Evolutionary conservation across 2,888 invertebrate species (phyloP).

Genomic region (Phortica magna): DNA sequence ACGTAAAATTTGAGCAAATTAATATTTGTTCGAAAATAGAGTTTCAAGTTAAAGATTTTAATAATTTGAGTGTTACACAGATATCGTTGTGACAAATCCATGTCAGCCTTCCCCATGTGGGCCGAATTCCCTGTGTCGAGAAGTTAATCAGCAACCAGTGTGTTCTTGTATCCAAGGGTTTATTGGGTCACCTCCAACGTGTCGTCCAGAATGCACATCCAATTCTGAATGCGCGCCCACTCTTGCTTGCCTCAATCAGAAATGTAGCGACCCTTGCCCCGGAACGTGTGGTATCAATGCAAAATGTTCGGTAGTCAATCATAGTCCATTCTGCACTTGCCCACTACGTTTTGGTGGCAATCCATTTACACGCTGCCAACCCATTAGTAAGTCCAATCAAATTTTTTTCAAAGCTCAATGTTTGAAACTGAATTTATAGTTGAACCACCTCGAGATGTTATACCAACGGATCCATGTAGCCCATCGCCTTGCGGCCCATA

Average conservation of each 20-base stretch:
- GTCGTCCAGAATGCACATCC: conserved; percentile 87
- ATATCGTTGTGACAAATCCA: conserved; percentile 80
- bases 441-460: conserved; percentile 78
- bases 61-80: conserved; percentile 50
- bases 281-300: conserved; percentile 89
- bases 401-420: conserved; percentile 44
- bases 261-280: conserved; percentile 89
- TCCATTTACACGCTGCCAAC: conserved; percentile 85
- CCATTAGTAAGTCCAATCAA: conserved; percentile 78
- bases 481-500: conserved; percentile 91
- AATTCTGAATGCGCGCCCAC: conserved; percentile 87
- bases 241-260: conserved; percentile 87
- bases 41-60: background rate
- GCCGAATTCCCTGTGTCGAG: conserved; percentile 87
- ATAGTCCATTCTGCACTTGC: conserved; percentile 89
- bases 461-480: conserved; percentile 83
- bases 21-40: background rate
- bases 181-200: conserved; percentile 87
- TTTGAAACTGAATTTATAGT: conserved; percentile 64
- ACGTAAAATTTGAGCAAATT: background rate
- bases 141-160: conserved; percentile 85
- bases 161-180: conserved; percentile 86
- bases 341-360: conserved; percentile 84
- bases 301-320: conserved; percentile 87
- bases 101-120: conserved; percentile 87